Conservation (phyloP, 2,888 invertebrate species). For the Mimas tiliae region DNA sequence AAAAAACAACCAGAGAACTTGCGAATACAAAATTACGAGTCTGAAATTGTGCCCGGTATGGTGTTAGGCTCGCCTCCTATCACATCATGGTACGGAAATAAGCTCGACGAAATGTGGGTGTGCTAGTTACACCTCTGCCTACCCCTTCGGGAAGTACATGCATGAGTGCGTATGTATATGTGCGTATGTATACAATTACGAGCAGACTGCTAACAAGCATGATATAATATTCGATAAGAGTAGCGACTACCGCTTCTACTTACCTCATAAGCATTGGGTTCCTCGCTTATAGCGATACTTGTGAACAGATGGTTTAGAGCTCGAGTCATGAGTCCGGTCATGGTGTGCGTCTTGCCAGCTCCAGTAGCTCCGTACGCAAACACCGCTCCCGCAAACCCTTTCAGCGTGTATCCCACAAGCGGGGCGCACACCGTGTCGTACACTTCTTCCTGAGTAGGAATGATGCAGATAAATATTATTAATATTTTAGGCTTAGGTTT, state of each 20-base stretch:
- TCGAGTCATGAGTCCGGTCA: conserved; percentile 96
- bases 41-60: too few species aligned
- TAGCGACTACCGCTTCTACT: not conserved
- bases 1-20: too few species aligned
- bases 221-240: too few species aligned
- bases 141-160: too few species aligned
- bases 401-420: conserved; percentile 93
- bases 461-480: not conserved
- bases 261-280: conserved; percentile 86
- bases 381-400: conserved; percentile 96
- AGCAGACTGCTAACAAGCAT: too few species aligned
- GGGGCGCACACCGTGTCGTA: conserved; percentile 94
- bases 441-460: conserved; percentile 86
- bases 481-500: not conserved
- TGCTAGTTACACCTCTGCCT: too few species aligned
- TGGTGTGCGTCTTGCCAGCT: conserved; percentile 96
- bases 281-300: conserved; percentile 85
- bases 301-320: conserved; percentile 93
- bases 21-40: too few species aligned
- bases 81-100: too few species aligned
- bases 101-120: too few species aligned
- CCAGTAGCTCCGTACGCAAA: conserved; percentile 98
- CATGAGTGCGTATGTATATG: too few species aligned
- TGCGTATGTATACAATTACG: too few species aligned
- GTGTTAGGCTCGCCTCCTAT: too few species aligned